phyloP scores from a whole-genome alignment of 2,888 invertebrate genomes.

The Perdita meconis region DNA sequence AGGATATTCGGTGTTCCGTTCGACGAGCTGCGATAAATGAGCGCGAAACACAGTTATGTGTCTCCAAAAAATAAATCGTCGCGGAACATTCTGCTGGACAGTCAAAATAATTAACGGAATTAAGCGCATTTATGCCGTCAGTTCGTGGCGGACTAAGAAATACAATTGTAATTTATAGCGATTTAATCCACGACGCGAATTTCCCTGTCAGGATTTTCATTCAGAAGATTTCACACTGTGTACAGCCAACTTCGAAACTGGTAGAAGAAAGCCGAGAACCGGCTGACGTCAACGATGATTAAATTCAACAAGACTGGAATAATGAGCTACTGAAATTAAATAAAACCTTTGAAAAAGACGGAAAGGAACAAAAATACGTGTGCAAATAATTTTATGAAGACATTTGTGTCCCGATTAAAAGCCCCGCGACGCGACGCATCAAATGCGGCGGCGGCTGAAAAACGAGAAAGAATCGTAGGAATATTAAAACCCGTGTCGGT shows the following conservation, averaged over 20 bases:
- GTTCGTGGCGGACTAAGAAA: too few species aligned
- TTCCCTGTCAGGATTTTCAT: slow-evolving; percentile 1
- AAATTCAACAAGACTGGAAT: slow-evolving; percentile 5
- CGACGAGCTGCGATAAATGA: too few species aligned
- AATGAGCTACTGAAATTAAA: slow-evolving; percentile 13
- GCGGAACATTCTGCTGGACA: too few species aligned
- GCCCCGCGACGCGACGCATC: slow-evolving; percentile 7
- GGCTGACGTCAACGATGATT: slow-evolving; percentile 11
- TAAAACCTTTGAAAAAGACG: neutral
- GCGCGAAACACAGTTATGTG: too few species aligned
- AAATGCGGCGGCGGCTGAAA: slow-evolving; percentile 1
- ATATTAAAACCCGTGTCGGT: slow-evolving; percentile 4
- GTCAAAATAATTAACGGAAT: too few species aligned
- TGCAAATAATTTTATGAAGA: slow-evolving; percentile 15
- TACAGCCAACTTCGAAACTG: neutral
- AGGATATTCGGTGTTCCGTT: too few species aligned
- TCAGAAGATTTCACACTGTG: neutral
- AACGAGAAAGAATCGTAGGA: slow-evolving; percentile 1
- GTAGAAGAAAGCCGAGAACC: neutral
- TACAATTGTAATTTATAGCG: too few species aligned
- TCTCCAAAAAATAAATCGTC: too few species aligned
- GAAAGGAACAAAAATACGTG: neutral
- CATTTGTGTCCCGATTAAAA: neutral
- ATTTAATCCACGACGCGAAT: too few species aligned
- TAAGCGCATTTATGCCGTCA: too few species aligned